Evolutionary conservation across 2,113 vertebrate genomes (phyloP), one percentile per base, ranked within the genome.

Genomic region (Microcebus murinus): DNA sequence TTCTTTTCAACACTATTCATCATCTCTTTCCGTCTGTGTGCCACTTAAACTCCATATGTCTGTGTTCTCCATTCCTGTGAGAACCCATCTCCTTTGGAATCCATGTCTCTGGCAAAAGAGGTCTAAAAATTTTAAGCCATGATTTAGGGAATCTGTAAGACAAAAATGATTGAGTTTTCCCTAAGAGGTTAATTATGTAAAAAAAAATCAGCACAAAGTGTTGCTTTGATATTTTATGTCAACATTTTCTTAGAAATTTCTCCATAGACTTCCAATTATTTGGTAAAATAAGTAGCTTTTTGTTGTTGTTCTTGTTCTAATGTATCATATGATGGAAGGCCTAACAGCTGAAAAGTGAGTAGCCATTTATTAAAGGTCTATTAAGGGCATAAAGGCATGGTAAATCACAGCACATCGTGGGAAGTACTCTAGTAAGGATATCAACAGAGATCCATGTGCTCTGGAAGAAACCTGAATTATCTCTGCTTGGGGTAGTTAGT

Each of bases 231-330:
- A 90, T 87, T 90, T 94, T 90, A 29, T 82, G 11, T 57, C 45
- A 91, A 23, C 76, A 42, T 97, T 90, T 88, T 31, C 34, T 85
- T 85, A 85, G 52, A 71, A 67, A 74, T 85, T 79, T 90, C 42
- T 90, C 48, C 21, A 70, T 57, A 90, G 27, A 63, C 25, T 42
- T 94, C 25, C 29, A 94, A 4, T 86, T 74, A 68, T 27, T 83
- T 93, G 42, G 3, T 36, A 86, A 95, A 92, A 81, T 85, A 85
- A 77, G 61, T 77, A 77, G 61, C 8, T n/a, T 68, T 71, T 77
- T 45, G 23, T 67, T 83, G 7, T 39, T 79, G 23, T 23, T 79
- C 4, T 29, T 80, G 11, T 68, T 65, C 12, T 59, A 84, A 93
- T 31, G 4, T 70, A 55, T 57, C 17, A 80, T 79, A 50, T 34